Evolutionary conservation across 2,797 vertebrate genomes (phyloP).

Genomic region (Liasis olivaceus): DNA sequence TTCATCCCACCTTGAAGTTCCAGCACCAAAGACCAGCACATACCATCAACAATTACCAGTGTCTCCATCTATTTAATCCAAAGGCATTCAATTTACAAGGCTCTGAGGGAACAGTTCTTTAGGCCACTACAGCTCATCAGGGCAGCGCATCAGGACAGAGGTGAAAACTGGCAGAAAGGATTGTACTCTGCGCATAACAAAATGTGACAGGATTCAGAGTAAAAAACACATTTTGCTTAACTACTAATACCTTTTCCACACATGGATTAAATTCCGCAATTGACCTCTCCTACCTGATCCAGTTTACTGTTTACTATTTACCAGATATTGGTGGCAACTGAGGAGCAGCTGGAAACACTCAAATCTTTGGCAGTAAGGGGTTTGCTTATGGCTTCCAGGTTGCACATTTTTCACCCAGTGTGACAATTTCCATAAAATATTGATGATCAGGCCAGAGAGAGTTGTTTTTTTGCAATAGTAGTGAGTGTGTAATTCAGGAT

Average conservation of each 20-base stretch:
- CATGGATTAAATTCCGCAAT: not conserved
- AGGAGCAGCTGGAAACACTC: not conserved
- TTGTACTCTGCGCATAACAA: not conserved
- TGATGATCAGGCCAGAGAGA: not conserved
- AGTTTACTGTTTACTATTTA: not conserved
- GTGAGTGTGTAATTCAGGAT: too few relatives aligned
- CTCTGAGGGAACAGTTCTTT: not conserved
- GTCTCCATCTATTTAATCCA: not conserved
- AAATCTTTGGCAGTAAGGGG: not conserved
- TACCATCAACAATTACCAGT: not conserved
- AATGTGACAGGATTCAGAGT: not conserved
- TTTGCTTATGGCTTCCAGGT: not conserved
- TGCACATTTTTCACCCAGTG: not conserved
- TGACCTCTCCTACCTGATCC: not conserved
- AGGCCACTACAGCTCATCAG: not conserved
- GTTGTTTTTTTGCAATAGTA: too few relatives aligned
- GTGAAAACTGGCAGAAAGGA: not conserved
- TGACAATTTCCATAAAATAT: not conserved
- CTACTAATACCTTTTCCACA: not conserved
- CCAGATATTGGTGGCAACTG: not conserved
- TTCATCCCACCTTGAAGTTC: not conserved
- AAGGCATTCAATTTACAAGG: not conserved
- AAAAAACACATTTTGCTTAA: not conserved
- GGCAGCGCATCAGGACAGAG: not conserved
- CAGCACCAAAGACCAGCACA: not conserved